Conservation (phyloP, 2,888 invertebrate species). For the Portevinia maculata region DNA sequence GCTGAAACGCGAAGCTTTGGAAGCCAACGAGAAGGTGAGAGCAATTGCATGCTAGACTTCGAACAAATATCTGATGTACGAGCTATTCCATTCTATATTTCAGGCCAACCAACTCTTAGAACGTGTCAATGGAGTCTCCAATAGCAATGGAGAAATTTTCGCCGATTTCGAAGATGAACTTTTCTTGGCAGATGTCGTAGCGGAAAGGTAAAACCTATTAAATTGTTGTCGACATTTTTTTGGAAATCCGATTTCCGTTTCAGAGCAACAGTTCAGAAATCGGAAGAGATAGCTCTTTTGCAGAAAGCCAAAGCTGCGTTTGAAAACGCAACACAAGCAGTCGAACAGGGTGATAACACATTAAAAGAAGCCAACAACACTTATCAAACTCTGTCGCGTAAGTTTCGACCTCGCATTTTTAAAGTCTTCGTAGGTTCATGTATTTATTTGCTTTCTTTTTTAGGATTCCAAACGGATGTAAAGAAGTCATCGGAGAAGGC, state of each 20-base stretch:
- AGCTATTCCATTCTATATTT: not conserved
- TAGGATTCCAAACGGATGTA: conserved; percentile 95
- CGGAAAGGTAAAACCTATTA: conserved; percentile 82
- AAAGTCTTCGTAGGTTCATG: too few relatives aligned
- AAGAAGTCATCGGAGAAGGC: conserved; percentile 93
- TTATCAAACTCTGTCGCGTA: conserved; percentile 85
- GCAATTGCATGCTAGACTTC: not conserved
- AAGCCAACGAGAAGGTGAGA: conserved; percentile 87
- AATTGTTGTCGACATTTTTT: not conserved
- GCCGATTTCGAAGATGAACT: conserved; percentile 87
- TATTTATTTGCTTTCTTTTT: not conserved
- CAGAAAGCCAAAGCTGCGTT: conserved; percentile 90
- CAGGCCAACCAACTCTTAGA: conserved; percentile 79
- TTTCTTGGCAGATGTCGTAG: conserved; percentile 86
- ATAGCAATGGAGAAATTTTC: conserved; percentile 84
- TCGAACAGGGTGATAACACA: conserved; percentile 92
- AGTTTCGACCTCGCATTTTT: conserved; percentile 2
- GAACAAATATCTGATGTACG: not conserved
- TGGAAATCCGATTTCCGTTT: not conserved
- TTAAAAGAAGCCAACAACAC: conserved; percentile 91
- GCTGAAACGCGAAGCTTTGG: conserved; percentile 87
- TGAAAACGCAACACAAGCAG: conserved; percentile 91
- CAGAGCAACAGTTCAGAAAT: conserved; percentile 87
- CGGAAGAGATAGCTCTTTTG: conserved; percentile 90
- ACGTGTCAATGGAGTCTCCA: conserved; percentile 78